Base-by-base conservation (phyloP, 2,797 vertebrate genomes). In the Cryptoprocta ferox region DNA sequence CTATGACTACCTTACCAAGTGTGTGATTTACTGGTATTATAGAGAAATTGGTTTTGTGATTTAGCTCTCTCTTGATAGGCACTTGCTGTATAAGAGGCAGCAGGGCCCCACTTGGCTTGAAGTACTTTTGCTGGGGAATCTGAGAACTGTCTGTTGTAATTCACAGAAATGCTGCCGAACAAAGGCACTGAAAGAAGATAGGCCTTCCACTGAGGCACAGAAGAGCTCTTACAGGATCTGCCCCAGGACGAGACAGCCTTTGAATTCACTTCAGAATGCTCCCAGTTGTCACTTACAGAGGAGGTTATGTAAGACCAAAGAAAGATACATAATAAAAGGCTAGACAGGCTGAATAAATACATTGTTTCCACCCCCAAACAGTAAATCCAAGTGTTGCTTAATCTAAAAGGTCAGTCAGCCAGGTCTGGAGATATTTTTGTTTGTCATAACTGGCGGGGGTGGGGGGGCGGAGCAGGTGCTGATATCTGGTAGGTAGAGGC, bases 11-110 rank as follows among this genome's bases (percentile, higher is more conserved):
- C 82, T 96, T 97, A 39, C 59, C 59, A 82, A 95, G 81, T 59
- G 12, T 97, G 79, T 94, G 95, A 70, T 90, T 82, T 56, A 85
- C 76, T 83, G 32, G 53, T 92, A 68, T 95, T 76, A 39, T 30
- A 63, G 61, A 95, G 84, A 95, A 96, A 97, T 63, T 92, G 90
- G 87, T 89, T 97, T 95, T 97, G 90, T 94, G 84, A 95, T 76
- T 94, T 70, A 95, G 50, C 65, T 73, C 56, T 94, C 92, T 94
- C 88, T 92, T 89, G 65, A 75, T 42, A 90, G 87, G 56, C 81
- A n/a, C 81, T 97, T 65, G 68, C 68, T 94, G 48, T 86, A 78
- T 10, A 24, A 75, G 82, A 95, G 78, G 79, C 26, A 0, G 24
- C 84, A 92, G 65, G 89, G 78, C n/a, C 91, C 53, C 4, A 15